Percentiles rank a stretch among this genome's conserved stretches.
These are phyloP conservation scores for Pachypeltis micranthus DNA, from an alignment of 1,140 invertebrate species.

Conservation along the genomic window DNA sequence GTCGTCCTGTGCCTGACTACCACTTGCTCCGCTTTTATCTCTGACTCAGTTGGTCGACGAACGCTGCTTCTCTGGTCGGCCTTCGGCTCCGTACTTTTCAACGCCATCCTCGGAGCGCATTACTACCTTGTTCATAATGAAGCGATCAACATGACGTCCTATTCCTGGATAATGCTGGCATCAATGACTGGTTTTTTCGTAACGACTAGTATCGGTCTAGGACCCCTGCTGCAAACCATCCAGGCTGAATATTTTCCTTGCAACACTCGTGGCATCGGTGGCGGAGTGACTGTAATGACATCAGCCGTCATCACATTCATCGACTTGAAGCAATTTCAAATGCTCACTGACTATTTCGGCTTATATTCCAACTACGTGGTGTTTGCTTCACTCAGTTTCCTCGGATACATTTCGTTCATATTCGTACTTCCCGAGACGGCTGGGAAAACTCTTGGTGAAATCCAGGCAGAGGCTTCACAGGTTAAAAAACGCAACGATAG, in stretches of 20 bases:
- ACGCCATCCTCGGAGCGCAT: conserved; percentile 8
- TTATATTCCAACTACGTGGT: conserved; percentile 18
- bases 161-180: conserved; percentile 30
- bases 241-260: conserved; percentile 38
- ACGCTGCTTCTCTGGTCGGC: too few species aligned
- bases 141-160: conserved; percentile 4
- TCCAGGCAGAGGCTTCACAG: too few species aligned
- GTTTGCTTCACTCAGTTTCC: conserved; percentile 13
- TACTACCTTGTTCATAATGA: conserved; percentile 10
- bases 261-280: conserved; percentile 37
- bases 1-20: conserved; percentile 30
- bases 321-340: conserved; percentile 21
- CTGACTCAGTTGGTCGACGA: too few species aligned
- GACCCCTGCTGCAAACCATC: conserved; percentile 36
- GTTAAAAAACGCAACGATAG: too few species aligned
- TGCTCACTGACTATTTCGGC: conserved; percentile 8
- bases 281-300: conserved; percentile 34
- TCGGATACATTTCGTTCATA: conserved; percentile 17
- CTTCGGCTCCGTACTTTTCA: too few species aligned
- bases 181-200: conserved; percentile 34
- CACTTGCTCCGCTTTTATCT: conserved; percentile 29
- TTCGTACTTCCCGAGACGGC: conserved; percentile 18
- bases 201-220: conserved; percentile 35
- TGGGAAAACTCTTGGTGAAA: conserved; percentile 20
- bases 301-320: conserved; percentile 30